Evolutionary conservation across 2,888 invertebrate genomes (phyloP).

Genomic region (Euphydryas editha): DNA sequence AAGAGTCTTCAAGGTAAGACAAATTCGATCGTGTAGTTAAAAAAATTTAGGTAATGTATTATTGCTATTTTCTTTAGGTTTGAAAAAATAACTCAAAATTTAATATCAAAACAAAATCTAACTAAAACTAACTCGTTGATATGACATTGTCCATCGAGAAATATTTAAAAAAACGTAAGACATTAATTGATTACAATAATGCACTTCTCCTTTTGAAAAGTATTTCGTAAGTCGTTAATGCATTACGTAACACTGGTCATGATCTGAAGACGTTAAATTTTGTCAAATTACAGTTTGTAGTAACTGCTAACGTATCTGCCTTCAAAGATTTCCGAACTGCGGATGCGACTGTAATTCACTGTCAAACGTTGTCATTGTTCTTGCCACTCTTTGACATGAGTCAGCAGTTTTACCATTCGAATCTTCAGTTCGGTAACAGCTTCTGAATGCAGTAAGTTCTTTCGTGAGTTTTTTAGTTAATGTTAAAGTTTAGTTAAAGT

Average conservation of each 20-base stretch:
- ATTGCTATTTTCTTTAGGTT: too few relatives aligned
- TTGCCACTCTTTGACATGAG: slow-evolving; percentile 37
- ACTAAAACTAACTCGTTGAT: too few relatives aligned
- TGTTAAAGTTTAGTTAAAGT: background rate
- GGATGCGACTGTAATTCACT: slow-evolving; percentile 46
- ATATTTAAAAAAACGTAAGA: too few relatives aligned
- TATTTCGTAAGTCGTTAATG: background rate
- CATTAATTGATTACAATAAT: too few relatives aligned
- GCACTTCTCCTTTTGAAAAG: background rate
- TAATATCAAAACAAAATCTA: too few relatives aligned
- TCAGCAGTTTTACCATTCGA: slow-evolving; percentile 39
- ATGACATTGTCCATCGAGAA: too few relatives aligned
- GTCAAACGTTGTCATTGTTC: slow-evolving; percentile 46
- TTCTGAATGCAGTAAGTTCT: background rate
- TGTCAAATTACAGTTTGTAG: slow-evolving; percentile 45
- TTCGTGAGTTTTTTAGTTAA: background rate
- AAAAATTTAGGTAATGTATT: too few relatives aligned
- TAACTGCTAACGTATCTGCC: slow-evolving; percentile 34
- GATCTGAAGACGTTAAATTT: slow-evolving; percentile 35
- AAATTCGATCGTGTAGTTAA: too few relatives aligned
- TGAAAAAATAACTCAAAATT: too few relatives aligned
- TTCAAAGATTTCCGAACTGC: slow-evolving; percentile 37
- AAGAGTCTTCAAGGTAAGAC: too few relatives aligned
- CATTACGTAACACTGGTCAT: background rate
- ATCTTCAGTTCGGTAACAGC: slow-evolving; percentile 24